Base-by-base conservation (phyloP, 2,113 vertebrate species). In the Macroglossus sobrinus region DNA sequence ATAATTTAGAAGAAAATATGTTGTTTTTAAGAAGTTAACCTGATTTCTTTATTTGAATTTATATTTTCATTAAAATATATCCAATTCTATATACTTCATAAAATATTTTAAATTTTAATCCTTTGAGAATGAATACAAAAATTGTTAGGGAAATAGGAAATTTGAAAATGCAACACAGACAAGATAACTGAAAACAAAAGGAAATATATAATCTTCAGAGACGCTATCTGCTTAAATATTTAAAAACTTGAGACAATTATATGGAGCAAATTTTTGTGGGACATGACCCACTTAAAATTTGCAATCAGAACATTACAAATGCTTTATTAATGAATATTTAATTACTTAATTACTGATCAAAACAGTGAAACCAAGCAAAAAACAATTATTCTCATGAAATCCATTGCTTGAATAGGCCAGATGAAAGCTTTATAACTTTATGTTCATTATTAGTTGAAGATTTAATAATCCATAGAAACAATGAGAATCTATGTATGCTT, bases 161-260 rank as follows among this genome's bases (percentile, higher is more conserved):
- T 72, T 64, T 33, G 64, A 81, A 80, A 84, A 61, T 53, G 0
- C 4, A 76, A 59, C 33, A 50, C 5, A 72, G 16, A 38, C 13
- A 38, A 45, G 33, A 55, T 80, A 88, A 81, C 89, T 88, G 88
- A 95, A 97, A 97, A 96, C 35, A 97, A 96, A 98, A 97, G 88
- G 86, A 96, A 86, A 33, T 47, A 38, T 4, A 59, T 43, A 59
- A 45, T 47, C 6, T 94, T 96, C 59, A 81, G 19, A 64, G 16
- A 90, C 13, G 7, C 7, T 76, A 2, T 45, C 35, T 75, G 11
- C 45, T 84, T 78, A 69, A 53, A 55, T 64, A 75, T 81, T 87
- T 24, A 81, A 88, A 68, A 89, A 10, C 64, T 82, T 72, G 24
- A 82, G 95, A 98, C 91, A 96, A 93, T 81, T 96, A 76, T 30